These are phyloP conservation scores for Microctenopoma lineatum DNA, from an alignment of 2,797 vertebrate species.

Conservation along the genomic window DNA sequence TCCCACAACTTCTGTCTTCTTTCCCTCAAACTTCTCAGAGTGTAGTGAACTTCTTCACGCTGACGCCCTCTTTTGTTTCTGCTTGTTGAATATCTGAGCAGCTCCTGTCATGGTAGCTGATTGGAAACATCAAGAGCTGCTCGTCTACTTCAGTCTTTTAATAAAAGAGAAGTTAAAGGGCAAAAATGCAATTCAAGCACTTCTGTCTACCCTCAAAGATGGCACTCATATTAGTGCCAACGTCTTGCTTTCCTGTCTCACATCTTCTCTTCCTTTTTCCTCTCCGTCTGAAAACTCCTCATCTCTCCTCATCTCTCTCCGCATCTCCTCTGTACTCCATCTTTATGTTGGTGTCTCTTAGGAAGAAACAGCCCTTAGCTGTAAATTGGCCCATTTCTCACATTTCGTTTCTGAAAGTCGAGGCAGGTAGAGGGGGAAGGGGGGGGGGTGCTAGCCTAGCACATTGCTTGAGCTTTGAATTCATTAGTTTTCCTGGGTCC, in stretches of 20 bases:
- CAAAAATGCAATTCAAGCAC: constrained; percentile 77
- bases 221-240: constrained; percentile 63
- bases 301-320: constrained; percentile 65
- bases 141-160: constrained; percentile 62
- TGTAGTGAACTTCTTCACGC: constrained; percentile 57
- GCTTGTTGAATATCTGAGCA: constrained; percentile 74
- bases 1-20: constrained; percentile 53
- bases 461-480: constrained; percentile 64
- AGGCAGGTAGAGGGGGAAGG: constrained; percentile 58
- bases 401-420: constrained; percentile 74
- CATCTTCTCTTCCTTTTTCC: constrained; percentile 45
- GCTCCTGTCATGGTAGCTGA: constrained; percentile 71
- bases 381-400: constrained; percentile 81
- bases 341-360: constrained; percentile 67
- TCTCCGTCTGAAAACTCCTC: constrained; percentile 60
- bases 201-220: constrained; percentile 70
- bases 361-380: constrained; percentile 78
- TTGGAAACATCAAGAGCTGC: constrained; percentile 76
- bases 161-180: constrained; percentile 65
- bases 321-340: constrained; percentile 67
- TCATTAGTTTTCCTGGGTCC: constrained; percentile 62
- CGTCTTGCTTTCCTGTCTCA: constrained; percentile 67
- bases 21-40: constrained; percentile 60
- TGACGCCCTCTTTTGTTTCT: constrained; percentile 70
- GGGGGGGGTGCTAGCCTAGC: constrained; percentile 62